These are phyloP conservation scores for Malurus leucopterus DNA, from an alignment of 2,797 vertebrate genomes.

Conservation along the genomic window DNA sequence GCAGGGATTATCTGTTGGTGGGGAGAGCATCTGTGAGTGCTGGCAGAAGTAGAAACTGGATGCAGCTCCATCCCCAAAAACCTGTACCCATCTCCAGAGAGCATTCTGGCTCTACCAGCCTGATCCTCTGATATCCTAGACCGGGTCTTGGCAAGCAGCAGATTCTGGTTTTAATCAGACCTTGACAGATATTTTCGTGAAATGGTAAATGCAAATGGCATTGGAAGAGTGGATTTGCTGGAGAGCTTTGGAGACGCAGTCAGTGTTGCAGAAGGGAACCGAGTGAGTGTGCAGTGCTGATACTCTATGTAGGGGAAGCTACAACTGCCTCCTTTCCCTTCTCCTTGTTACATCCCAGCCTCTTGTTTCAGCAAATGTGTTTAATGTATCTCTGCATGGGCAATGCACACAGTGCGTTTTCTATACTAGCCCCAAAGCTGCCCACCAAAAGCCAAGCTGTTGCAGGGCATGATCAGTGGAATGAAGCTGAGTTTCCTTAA, in stretches of 20 bases:
- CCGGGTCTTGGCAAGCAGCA: not conserved
- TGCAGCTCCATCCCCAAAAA: not conserved
- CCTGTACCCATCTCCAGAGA: not conserved
- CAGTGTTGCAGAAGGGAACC: not conserved
- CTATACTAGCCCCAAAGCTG: not conserved
- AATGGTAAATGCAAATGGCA: not conserved
- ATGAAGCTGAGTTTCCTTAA: not conserved
- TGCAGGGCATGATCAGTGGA: not conserved
- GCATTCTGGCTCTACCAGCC: not conserved
- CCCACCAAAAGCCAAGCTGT: not conserved
- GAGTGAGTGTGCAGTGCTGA: accelerated
- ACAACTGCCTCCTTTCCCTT: not conserved
- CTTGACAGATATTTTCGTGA: not conserved
- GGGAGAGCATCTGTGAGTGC: not conserved
- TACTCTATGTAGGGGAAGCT: not conserved
- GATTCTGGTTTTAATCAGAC: not conserved
- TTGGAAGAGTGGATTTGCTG: not conserved
- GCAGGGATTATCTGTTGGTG: not conserved
- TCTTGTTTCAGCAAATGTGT: not conserved
- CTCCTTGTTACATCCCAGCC: not conserved
- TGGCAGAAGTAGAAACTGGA: not conserved
- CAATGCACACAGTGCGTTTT: not conserved
- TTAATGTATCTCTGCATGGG: not conserved
- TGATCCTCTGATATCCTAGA: not conserved
- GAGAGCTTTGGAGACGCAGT: not conserved